Conservation (phyloP, 2,888 invertebrate species). For the Geotrupes spiniger region DNA sequence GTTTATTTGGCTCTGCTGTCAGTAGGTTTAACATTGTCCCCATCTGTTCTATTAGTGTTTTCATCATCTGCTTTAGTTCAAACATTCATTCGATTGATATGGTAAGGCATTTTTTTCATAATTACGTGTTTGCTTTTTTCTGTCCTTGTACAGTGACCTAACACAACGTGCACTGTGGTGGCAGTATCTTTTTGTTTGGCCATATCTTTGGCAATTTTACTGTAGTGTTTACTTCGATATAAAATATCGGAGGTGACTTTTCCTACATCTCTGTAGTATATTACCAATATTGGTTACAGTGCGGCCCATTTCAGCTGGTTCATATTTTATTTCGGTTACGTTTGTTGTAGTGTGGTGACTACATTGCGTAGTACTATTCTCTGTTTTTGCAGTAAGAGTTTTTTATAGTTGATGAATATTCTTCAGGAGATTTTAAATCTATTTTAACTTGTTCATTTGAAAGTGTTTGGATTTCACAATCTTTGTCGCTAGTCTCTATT, state of each 20-base stretch:
- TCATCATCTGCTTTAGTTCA: too few species aligned
- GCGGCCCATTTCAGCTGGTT: constrained; percentile 4
- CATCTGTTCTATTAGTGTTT: too few species aligned
- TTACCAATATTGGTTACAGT: constrained; percentile 6
- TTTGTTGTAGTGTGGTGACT: constrained; percentile 5
- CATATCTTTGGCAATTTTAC: constrained; percentile 26
- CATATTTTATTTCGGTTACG: background rate
- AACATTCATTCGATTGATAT: too few species aligned
- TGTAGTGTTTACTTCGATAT: constrained; percentile 10
- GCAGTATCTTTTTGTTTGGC: constrained; percentile 29
- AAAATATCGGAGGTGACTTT: constrained; percentile 1
- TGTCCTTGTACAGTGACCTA: constrained; percentile 17
- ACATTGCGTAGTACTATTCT: constrained; percentile 9
- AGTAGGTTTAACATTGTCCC: too few species aligned
- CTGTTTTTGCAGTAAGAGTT: constrained; percentile 6
- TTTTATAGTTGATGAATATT: background rate
- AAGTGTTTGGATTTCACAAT: background rate
- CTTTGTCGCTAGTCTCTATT: background rate
- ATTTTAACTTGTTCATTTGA: constrained; percentile 1
- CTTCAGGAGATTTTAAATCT: background rate
- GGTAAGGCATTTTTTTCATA: too few species aligned
- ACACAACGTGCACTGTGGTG: constrained; percentile 20
- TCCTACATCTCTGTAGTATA: constrained; percentile 2
- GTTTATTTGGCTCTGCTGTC: background rate
- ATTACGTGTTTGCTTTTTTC: too few species aligned